These are phyloP conservation scores for Microplitis demolitor DNA, from an alignment of 1,140 invertebrate species.

Conservation along the genomic window DNA sequence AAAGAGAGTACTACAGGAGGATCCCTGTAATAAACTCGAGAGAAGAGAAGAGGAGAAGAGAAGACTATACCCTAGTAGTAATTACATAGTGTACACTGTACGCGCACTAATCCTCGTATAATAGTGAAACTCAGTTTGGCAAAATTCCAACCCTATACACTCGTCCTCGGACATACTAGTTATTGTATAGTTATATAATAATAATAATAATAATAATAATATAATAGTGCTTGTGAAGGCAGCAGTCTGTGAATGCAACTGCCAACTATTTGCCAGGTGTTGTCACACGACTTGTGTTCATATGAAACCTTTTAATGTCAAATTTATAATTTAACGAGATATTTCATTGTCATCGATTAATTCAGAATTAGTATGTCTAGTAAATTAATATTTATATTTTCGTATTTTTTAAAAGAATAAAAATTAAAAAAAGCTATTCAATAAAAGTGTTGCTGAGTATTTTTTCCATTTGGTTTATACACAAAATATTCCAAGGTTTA, in stretches of 20 bases:
- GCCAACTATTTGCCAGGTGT: background rate
- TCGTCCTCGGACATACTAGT: background rate
- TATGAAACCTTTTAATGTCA: background rate
- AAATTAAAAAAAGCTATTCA: no score
- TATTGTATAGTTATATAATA: background rate
- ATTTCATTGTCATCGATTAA: no score
- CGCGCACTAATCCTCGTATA: constrained; percentile 41
- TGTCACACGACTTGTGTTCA: background rate
- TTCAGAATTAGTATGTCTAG: no score
- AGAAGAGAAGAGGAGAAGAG: constrained; percentile 6
- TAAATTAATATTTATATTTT: no score
- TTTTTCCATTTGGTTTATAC: no score
- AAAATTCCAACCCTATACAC: constrained; percentile 34
- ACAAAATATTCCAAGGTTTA: background rate
- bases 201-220: background rate
- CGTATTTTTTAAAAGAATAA: no score
- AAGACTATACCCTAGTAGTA: constrained; percentile 19
- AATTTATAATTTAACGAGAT: background rate
- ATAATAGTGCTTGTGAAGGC: no score
- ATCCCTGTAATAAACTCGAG: constrained; percentile 28
- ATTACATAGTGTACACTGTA: constrained; percentile 33
- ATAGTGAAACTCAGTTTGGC: constrained; percentile 39
- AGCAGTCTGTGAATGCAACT: background rate
- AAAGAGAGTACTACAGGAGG: constrained; percentile 39
- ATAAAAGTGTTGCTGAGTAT: no score